These are phyloP conservation scores for Drosophila falleni DNA, from an alignment of 2,888 invertebrate species.

Conservation along the genomic window DNA sequence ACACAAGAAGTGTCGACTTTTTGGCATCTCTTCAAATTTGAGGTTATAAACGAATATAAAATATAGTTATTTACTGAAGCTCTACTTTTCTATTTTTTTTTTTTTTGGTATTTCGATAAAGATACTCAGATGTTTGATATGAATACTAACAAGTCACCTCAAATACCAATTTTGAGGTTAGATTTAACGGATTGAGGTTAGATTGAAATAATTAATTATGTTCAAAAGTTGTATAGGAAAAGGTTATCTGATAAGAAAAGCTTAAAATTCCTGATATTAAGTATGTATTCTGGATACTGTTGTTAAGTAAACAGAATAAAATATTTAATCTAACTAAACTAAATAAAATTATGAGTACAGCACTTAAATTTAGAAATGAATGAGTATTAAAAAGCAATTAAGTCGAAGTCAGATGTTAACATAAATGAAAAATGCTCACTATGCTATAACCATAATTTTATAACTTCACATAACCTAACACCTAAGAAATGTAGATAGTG, in stretches of 20 bases:
- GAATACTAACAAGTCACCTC: too few species aligned
- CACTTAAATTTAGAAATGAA: neutral
- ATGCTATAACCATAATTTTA: too few species aligned
- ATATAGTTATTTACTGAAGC: constrained; percentile 4
- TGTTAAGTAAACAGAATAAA: too few species aligned
- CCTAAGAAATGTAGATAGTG: too few species aligned
- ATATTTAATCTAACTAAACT: too few species aligned
- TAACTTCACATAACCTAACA: too few species aligned
- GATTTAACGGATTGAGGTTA: neutral
- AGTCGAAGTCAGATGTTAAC: neutral
- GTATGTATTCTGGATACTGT: too few species aligned
- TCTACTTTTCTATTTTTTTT: neutral
- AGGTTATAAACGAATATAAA: constrained; percentile 6
- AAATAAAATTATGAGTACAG: too few species aligned
- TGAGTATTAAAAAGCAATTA: neutral
- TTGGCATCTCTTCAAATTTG: constrained; percentile 1
- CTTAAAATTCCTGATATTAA: too few species aligned
- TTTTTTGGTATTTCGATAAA: neutral
- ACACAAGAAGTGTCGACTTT: constrained; percentile 11
- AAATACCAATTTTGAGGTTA: neutral
- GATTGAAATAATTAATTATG: neutral
- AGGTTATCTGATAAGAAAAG: neutral
- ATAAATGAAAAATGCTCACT: neutral
- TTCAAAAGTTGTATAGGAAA: neutral
- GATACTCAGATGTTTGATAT: neutral